A percentile compares a stretch with the other conserved stretches of the same genome.
These are phyloP conservation scores for Hippopotamyrus pictus DNA, from an alignment of 2,797 vertebrate genomes.

Conservation along the genomic window DNA sequence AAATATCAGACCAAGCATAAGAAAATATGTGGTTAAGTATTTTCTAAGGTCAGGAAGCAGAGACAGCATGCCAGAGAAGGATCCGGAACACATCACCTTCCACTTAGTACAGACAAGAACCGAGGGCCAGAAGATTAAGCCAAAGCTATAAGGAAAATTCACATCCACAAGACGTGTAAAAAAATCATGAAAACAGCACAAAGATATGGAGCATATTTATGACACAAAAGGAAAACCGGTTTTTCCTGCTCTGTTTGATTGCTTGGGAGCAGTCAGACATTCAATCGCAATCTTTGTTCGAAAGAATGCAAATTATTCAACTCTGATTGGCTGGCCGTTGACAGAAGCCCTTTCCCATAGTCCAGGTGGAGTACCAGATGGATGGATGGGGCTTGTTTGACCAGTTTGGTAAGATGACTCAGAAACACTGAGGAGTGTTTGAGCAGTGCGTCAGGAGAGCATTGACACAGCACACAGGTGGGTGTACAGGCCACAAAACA, in stretches of 20 bases:
- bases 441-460: background rate
- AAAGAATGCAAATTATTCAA: slow-evolving; percentile 2
- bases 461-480: background rate
- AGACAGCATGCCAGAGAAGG: background rate
- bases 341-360: background rate
- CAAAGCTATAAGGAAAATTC: background rate
- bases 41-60: background rate
- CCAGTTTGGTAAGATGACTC: slow-evolving; percentile 7
- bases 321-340: background rate
- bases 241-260: background rate
- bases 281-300: background rate
- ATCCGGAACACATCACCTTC: background rate
- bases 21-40: background rate
- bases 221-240: background rate
- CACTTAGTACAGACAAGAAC: background rate
- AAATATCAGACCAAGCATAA: background rate
- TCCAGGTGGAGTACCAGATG: background rate
- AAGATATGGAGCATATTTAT: background rate
- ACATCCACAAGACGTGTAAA: background rate
- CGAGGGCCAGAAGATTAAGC: background rate
- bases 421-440: background rate
- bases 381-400: background rate
- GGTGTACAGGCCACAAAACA: background rate
- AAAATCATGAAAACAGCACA: background rate
- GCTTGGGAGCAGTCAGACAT: background rate